Conservation (phyloP, 2,113 vertebrate genomes). For the Grus americana region DNA sequence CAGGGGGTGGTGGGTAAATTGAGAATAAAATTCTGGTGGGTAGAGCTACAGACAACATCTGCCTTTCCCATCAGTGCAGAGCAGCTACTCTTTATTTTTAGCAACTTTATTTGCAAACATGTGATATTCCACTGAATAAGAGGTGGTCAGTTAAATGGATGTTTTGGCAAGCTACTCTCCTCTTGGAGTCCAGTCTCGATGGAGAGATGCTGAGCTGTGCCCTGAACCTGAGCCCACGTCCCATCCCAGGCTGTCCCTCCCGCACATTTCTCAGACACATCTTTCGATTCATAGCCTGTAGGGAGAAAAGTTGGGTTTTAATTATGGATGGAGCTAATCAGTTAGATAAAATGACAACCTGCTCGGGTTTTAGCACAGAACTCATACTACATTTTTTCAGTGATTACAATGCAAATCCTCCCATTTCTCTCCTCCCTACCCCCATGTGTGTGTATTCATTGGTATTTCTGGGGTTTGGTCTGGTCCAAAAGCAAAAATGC, state of each 20-base stretch:
- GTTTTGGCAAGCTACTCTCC: background rate
- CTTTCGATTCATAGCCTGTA: background rate
- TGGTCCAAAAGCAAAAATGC: conserved; percentile 27
- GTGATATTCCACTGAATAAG: background rate
- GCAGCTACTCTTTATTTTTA: conserved; percentile 24
- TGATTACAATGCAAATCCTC: background rate
- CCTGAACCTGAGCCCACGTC: background rate
- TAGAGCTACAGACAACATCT: conserved; percentile 22
- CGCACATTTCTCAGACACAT: rapidly evolving
- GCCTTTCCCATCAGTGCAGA: conserved; percentile 43
- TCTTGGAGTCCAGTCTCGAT: background rate
- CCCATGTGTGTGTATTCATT: background rate
- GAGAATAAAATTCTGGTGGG: conserved; percentile 2
- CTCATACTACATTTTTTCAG: background rate
- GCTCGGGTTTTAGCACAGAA: background rate
- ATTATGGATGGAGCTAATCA: background rate
- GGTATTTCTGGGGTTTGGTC: background rate
- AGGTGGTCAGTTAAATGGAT: conserved; percentile 21
- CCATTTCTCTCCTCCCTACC: background rate
- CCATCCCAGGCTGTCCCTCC: background rate
- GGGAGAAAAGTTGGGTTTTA: background rate
- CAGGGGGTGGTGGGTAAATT: conserved; percentile 1
- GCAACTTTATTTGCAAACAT: conserved; percentile 14
- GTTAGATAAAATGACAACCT: background rate
- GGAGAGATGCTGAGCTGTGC: background rate